Base-by-base conservation (phyloP, 2,888 invertebrate genomes). In the Eledona agricola region DNA sequence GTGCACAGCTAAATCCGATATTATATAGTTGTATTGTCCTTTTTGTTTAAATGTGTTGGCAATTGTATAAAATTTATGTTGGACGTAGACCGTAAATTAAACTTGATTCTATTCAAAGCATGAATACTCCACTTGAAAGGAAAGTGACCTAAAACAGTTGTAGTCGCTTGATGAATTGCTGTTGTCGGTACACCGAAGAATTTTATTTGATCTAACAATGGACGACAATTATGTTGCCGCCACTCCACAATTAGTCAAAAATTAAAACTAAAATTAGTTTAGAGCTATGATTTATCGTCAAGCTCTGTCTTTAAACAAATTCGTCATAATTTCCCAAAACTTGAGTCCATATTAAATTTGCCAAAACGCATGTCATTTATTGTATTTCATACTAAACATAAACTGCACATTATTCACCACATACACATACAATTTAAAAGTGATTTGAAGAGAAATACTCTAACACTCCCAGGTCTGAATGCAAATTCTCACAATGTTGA, bases 81-180 rank as follows among this genome's bases (percentile, higher is more conserved):
- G 34, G 52, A 60, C 57, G 55, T 43, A 47, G 42, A 38, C 51
- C 50, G 57, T 62, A 64, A 62, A 64, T 62, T 60, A 57, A 58
- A 60, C 47, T 51, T 42, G 46, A 49, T 56, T 58, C 56, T 53
- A 62, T 62, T 62, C 61, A 59, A 62, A 60, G 59, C 61, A 62
- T 62, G 62, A 62, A 60, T 60, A 60, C 59, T 61, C 56, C 45
- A 60, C 54, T 59, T 63, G 59, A 64, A 64, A 59, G 62, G 64
- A 64, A 64, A 64, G 64, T 64, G 63, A 64, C 64, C 64, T 64
- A 63, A 63, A 64, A 64, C 56, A 55, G 57, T 54, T 54, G 55
- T 45, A 55, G 20, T 45, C 54, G 49, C 37, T 60, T 64, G 64
- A 64, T 63, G 62, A 55, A 64, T 64, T 63, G 63, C 62, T 53